Conservation (phyloP, 2,888 invertebrate species). For the Clusia tigrina region DNA sequence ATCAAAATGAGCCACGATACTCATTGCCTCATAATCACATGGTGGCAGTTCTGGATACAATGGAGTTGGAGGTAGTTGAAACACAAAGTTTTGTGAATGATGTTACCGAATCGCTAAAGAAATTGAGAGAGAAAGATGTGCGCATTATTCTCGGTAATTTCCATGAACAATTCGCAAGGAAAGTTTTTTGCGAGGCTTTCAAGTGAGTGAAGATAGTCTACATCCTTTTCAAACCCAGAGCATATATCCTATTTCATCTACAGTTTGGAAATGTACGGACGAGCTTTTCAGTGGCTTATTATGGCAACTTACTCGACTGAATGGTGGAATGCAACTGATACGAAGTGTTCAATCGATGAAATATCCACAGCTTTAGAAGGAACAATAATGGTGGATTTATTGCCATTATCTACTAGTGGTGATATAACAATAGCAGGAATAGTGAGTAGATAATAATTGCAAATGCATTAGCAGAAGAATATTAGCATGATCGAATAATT, state of each 20-base stretch:
- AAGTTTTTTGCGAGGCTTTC: constrained; percentile 88
- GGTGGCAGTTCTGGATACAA: constrained; percentile 83
- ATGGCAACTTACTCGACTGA: constrained; percentile 84
- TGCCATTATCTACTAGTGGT: constrained; percentile 86
- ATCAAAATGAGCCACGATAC: constrained; percentile 94
- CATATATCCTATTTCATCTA: neutral
- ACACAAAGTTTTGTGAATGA: constrained; percentile 93
- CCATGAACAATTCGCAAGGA: constrained; percentile 91
- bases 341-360: constrained; percentile 77
- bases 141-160: constrained; percentile 96
- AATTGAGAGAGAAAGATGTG: constrained; percentile 89
- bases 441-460: constrained; percentile 67
- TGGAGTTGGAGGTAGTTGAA: constrained; percentile 83
- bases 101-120: constrained; percentile 78
- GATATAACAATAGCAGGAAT: constrained; percentile 89
- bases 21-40: constrained; percentile 90
- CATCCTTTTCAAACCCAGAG: neutral
- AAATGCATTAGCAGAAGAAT: neutral
- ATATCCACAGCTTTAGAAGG: constrained; percentile 84
- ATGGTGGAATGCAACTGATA: constrained; percentile 75
- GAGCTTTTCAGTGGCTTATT: constrained; percentile 94
- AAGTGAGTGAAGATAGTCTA: constrained; percentile 64
- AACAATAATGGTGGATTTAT: constrained; percentile 85
- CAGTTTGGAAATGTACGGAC: constrained; percentile 85
- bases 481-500: neutral